Evolutionary conservation across 2,113 vertebrate genomes (phyloP), one percentile per base, ranked within the genome.

Genomic region (Lota lota): DNA sequence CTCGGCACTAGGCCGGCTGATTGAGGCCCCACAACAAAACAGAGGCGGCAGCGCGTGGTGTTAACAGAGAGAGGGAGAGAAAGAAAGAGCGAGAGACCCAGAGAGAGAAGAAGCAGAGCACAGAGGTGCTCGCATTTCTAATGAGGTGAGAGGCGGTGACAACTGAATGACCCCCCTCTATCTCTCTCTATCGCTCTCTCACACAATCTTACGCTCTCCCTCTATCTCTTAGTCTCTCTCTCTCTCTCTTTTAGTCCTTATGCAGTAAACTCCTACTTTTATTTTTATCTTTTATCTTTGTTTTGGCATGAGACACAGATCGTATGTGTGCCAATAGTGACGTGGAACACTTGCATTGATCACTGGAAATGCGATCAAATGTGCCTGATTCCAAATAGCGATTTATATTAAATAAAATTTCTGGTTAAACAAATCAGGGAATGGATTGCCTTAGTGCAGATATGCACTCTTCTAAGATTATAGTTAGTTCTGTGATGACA

Each of bases 1-100:
- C 83, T 77, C 73, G 71, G 40, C 40, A 2, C 40, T 67, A 2
- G 70, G 66, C 85, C 77, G 73, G 88, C 79, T 83, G 82, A 86
- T 72, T 61, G 64, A 36, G 12, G 33, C 28, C 40, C 40, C 75
- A 73, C 75, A 79, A 81, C 72, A 85, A 22, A 28, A 83, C 73
- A 80, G 75, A 69, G 58, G 68, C 21, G 14, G 22, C 21, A 68
- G 70, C 66, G 69, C 20, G 18, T 22, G 74, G 0, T 8, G 10
- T 12, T 14, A 59, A 50, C 7, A 50, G 51, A 54, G 50, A 22
- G 15, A 20, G 5, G 64, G 68, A 72, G 63, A 72, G 63, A 22
- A 64, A 56, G 56, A 56, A 14, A 11, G 59, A 61, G 47, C 8
- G 20, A 50, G 28, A 67, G 67, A 59, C 19, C n/a, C 8, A 47